Evolutionary conservation across 1,140 invertebrate genomes (phyloP), one percentile per base, ranked within the genome.

Genomic region (Sarcophaga bullata): DNA sequence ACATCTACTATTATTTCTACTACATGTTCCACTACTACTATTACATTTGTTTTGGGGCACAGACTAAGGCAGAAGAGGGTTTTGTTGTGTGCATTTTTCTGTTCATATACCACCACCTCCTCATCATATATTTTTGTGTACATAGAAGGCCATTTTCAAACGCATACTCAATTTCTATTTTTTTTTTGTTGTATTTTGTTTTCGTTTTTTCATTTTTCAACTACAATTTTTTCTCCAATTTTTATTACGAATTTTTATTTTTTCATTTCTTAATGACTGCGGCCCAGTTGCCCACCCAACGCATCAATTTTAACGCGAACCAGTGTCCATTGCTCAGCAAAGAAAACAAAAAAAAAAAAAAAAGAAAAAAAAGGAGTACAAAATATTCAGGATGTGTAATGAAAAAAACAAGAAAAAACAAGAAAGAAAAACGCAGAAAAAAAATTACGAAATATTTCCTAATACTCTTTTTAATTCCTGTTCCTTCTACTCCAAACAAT

Each of bases 371-470:
- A 37, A 37, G 25, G 25, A 37, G 25, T 37, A 37, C 25, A 37
- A 37, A 37, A 37, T 37, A 37, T 37, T 37, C 1, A 37, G 25
- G 25, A 37, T 37, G 25, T 37, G 25, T 37, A 37, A 37, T 37
- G 25, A 37, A 37, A 37, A 37, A n/a, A n/a, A n/a, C n/a, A n/a
- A n/a, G n/a, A n/a, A n/a, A n/a, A n/a, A n/a, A n/a, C n/a, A n/a
- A n/a, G n/a, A n/a, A n/a, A n/a, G n/a, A n/a, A n/a, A n/a, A n/a
- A n/a, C n/a, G n/a, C n/a, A n/a, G n/a, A n/a, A n/a, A n/a, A 58
- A 58, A 62, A 68, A 68, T 10, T 68, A 68, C 62, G 62, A 68
- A 68, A 68, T 68, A 68, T 68, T 68, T 68, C 62, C 62, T 68
- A 68, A 68, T 68, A 68, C 62, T 68, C 17, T 68, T 68, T 68